phyloP scores from a whole-genome alignment of 2,888 invertebrate genomes.

The Craniophora ligustri region DNA sequence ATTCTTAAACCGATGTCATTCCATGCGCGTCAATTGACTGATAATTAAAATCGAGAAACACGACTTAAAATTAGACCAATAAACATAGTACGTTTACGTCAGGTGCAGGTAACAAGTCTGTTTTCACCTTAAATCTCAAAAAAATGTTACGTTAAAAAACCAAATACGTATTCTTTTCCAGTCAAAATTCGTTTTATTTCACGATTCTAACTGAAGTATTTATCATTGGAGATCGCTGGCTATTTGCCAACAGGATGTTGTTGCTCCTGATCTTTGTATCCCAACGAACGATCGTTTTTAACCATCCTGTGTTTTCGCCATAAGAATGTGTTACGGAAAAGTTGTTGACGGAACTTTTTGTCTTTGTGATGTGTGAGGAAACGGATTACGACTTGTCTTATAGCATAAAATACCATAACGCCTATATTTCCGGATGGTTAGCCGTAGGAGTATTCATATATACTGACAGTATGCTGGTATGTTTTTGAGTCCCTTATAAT shows the following conservation, averaged over 20 bases:
- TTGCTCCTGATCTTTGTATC: conserved; percentile 68
- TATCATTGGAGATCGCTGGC: conserved; percentile 66
- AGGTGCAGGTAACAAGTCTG: too few relatives aligned
- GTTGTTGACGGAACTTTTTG: conserved; percentile 22
- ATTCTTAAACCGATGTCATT: too few relatives aligned
- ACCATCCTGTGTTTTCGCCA: conserved; percentile 54
- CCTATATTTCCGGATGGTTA: too few relatives aligned
- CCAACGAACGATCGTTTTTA: conserved; percentile 68
- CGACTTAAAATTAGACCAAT: too few relatives aligned
- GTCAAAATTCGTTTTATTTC: conserved; percentile 23
- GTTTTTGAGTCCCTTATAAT: too few relatives aligned
- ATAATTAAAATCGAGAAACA: too few relatives aligned
- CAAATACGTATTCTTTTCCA: conserved; percentile 9
- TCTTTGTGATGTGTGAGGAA: conserved; percentile 8
- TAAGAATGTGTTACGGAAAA: conserved; percentile 43
- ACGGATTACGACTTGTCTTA: conserved; percentile 28
- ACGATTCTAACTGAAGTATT: conserved; percentile 47
- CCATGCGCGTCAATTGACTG: too few relatives aligned
- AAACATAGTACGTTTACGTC: too few relatives aligned
- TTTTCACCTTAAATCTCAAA: too few relatives aligned
- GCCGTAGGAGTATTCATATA: too few relatives aligned
- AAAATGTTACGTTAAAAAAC: conserved; percentile 4
- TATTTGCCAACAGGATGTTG: conserved; percentile 75
- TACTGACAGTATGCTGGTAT: too few relatives aligned
- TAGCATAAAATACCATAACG: too few relatives aligned